Percentiles rank a stretch among this genome's conserved stretches.
phyloP scores from a whole-genome alignment of 2,113 vertebrate species.

The Pimephales promelas region DNA sequence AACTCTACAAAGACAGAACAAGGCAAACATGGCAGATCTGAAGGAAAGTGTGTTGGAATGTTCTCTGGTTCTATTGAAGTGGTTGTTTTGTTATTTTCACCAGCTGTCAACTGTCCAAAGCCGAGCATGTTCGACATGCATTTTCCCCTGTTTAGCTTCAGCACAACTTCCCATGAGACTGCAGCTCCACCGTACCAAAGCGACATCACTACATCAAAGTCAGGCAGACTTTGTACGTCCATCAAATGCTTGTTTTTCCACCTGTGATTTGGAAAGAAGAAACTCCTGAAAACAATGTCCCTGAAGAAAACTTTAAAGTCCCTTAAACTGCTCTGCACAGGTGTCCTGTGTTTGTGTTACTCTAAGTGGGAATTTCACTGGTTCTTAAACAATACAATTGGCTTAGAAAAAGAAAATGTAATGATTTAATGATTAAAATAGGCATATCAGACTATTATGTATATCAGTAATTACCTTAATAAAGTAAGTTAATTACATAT shows the following conservation, averaged over 20 bases:
- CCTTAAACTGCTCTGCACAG: not conserved
- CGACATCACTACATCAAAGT: slow-evolving; percentile 47
- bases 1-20: slow-evolving; percentile 52
- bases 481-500: slow-evolving; percentile 65
- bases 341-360: not conserved
- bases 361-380: not conserved
- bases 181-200: slow-evolving; percentile 38
- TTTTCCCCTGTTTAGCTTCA: slow-evolving; percentile 39
- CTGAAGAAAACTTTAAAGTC: not conserved
- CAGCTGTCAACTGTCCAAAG: slow-evolving; percentile 46
- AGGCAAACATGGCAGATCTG: slow-evolving; percentile 52
- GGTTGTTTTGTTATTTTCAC: slow-evolving; percentile 40
- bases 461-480: slow-evolving; percentile 67
- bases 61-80: slow-evolving; percentile 43
- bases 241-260: slow-evolving; percentile 41
- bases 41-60: slow-evolving; percentile 38
- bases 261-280: slow-evolving; percentile 20
- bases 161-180: slow-evolving; percentile 42
- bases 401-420: no score
- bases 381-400: not conserved
- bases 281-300: not conserved
- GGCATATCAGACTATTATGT: slow-evolving; percentile 68
- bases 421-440: slow-evolving; percentile 73
- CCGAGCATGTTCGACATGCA: slow-evolving; percentile 30
- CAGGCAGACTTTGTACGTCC: slow-evolving; percentile 35